phyloP scores from a whole-genome alignment of 2,113 vertebrate genomes.

The Columba janthina region DNA sequence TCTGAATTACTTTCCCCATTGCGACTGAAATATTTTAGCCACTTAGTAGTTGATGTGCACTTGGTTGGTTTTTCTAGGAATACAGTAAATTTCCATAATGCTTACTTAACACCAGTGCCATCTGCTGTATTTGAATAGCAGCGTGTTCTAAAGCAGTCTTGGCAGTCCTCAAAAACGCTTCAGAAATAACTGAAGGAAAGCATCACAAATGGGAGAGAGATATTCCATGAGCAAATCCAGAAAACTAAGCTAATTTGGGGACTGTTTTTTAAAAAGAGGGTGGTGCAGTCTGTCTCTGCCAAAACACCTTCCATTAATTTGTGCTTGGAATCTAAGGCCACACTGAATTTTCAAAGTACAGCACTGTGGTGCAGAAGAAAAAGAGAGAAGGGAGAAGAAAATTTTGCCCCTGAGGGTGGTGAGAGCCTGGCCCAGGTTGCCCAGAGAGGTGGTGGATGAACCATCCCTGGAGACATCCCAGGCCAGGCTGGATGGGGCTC shows the following conservation, averaged over 20 bases:
- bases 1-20: not conserved
- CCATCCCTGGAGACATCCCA: no score
- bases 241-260: not conserved
- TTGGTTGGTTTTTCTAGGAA: slow-evolving; percentile 65
- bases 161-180: not conserved
- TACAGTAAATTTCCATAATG: slow-evolving; percentile 55
- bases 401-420: no score
- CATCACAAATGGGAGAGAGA: not conserved
- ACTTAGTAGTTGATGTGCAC: slow-evolving; percentile 36
- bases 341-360: not conserved
- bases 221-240: not conserved
- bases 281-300: not conserved
- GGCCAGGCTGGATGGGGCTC: no score
- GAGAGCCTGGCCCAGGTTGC: no score
- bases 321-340: not conserved
- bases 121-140: slow-evolving; percentile 65
- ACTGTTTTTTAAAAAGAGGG: not conserved
- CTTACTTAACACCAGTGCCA: slow-evolving; percentile 63
- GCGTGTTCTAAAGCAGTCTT: slow-evolving; percentile 22
- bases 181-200: slow-evolving; percentile 1
- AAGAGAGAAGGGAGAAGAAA: not conserved
- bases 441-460: no score
- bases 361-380: not conserved
- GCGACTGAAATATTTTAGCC: slow-evolving; percentile 20
- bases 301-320: not conserved